phyloP scores from a whole-genome alignment of 2,888 invertebrate genomes.

The Mythimna pallens region DNA sequence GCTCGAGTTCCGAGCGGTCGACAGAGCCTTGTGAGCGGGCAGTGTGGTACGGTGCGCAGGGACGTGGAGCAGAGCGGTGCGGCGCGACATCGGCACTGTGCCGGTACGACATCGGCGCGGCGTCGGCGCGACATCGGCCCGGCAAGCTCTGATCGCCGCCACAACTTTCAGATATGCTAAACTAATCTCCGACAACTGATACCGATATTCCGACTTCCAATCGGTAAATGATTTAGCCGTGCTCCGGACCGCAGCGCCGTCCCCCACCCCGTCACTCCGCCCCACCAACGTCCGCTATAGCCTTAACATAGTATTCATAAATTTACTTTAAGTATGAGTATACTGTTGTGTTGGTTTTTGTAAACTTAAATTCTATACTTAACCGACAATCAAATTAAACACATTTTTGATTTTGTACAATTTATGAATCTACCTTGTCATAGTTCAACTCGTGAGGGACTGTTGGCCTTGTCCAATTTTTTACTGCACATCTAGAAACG shows the following conservation, averaged over 20 bases:
- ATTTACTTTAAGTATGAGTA: constrained; percentile 5
- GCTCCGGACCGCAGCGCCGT: constrained; percentile 29
- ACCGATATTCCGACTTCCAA: constrained; percentile 57
- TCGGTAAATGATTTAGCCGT: constrained; percentile 65
- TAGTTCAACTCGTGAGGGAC: not conserved
- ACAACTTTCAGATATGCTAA: constrained; percentile 60
- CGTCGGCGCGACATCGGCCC: not conserved
- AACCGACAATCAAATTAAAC: not conserved
- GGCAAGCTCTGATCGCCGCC: not conserved
- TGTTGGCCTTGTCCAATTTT: not conserved
- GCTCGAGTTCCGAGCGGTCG: not conserved
- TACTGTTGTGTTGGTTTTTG: not conserved
- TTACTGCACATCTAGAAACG: not conserved
- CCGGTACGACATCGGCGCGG: not conserved
- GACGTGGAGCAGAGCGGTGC: not conserved
- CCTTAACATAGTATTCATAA: not conserved
- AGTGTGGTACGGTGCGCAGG: not conserved
- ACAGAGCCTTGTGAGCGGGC: not conserved
- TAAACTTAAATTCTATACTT: not conserved
- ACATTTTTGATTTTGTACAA: not conserved
- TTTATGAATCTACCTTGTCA: not conserved
- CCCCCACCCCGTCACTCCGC: not conserved
- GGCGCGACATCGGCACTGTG: not conserved
- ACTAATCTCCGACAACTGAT: constrained; percentile 64
- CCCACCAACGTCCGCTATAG: not conserved